phyloP scores from a whole-genome alignment of 2,888 invertebrate genomes.

The Unio pictorum region DNA sequence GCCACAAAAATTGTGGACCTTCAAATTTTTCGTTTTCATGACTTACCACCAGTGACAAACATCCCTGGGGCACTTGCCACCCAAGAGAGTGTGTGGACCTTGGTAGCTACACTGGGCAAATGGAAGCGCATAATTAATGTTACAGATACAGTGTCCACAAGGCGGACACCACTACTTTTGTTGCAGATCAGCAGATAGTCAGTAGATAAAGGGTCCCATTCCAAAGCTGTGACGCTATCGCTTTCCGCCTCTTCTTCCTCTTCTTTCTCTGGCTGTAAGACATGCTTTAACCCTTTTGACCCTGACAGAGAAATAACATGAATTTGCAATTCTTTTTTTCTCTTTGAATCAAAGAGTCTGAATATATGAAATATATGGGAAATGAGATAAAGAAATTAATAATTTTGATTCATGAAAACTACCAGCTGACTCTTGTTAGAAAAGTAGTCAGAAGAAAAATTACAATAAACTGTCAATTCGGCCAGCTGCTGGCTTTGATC shows the following conservation, averaged over 20 bases:
- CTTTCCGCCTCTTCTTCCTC: conserved; percentile 42
- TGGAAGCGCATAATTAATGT: conserved; percentile 65
- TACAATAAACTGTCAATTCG: too few relatives aligned
- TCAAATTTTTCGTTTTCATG: not conserved
- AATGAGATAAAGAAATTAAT: not conserved
- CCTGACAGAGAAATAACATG: conserved; percentile 28
- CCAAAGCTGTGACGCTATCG: conserved; percentile 65
- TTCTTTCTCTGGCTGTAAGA: conserved; percentile 51
- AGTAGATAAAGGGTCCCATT: conserved; percentile 72
- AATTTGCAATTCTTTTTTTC: not conserved
- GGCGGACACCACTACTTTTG: conserved; percentile 58
- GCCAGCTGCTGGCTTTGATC: too few relatives aligned
- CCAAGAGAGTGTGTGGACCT: conserved; percentile 71
- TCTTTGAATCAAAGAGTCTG: not conserved
- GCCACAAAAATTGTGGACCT: not conserved
- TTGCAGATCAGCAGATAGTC: conserved; percentile 71
- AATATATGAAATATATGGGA: not conserved
- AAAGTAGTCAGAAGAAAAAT: too few relatives aligned
- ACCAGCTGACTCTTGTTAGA: not conserved
- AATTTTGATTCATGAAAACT: not conserved
- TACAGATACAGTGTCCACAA: conserved; percentile 65
- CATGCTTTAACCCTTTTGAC: conserved; percentile 47
- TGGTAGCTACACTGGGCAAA: conserved; percentile 68
- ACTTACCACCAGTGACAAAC: conserved; percentile 72
- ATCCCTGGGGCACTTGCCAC: conserved; percentile 72